Base-by-base conservation (phyloP, 2,888 invertebrate species). In the Ennomos erosarius region DNA sequence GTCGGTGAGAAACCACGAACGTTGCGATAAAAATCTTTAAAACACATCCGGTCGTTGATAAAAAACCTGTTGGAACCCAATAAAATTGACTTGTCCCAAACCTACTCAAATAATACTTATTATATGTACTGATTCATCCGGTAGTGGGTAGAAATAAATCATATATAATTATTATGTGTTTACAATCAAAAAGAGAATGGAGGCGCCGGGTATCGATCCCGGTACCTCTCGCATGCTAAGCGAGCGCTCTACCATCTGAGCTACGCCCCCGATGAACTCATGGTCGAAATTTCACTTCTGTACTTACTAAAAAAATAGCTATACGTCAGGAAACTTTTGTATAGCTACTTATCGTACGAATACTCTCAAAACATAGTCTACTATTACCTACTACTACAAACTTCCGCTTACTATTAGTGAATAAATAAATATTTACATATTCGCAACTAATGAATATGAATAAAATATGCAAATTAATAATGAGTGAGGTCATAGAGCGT, bases 181-280 rank as follows among this genome's bases (percentile, higher is more conserved):
- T n/a, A n/a, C 46, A 35, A 36, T 9, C 37, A 53, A 58, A 53
- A 46, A 42, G 10, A 39, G 34, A n/a, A 40, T 92, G 92, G 92
- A 92, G 90, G 92, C 91, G 91, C 92, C 90, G 91, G 91, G 90
- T 89, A 90, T 90, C 92, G 92, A 92, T 92, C 89, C 91, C 90
- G 90, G 91, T 92, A 92, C 91, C 88, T 92, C 91, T 91, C 90
- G 83, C 91, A 91, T 92, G 90, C 90, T 91, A 92, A 92, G 91
- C 91, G 92, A 92, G 91, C 92, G 90, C 91, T 92, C 92, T 92
- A 92, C 92, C 91, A 91, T 92, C 92, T 91, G 92, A 92, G 91
- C 92, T 92, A 92, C 92, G 90, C 90, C 90, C 90, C 89, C 90
- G 59, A 48, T 71, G 40, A 0, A 5, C 0, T 0, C 0, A 8